Evolutionary conservation across 2,797 vertebrate species (phyloP).

Genomic region (Lepus oiostolus): DNA sequence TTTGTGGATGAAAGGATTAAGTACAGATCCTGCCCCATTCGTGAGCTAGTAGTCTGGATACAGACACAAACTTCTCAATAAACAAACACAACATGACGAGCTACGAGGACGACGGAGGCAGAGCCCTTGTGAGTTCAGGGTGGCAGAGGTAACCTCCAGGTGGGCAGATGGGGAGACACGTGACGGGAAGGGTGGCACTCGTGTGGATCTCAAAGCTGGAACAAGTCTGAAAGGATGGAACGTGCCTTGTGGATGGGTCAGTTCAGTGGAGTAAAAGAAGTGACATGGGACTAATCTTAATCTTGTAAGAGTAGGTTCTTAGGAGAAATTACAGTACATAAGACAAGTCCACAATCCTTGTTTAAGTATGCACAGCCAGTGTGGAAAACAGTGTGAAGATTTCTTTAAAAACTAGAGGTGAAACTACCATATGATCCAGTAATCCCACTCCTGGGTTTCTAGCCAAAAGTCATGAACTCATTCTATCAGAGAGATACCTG

Average conservation of each 20-base stretch:
- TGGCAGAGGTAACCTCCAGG: neutral
- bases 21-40: neutral
- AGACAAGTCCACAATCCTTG: neutral
- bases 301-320: neutral
- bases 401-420: no score
- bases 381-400: no score
- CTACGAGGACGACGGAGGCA: neutral
- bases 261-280: neutral
- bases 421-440: no score
- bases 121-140: neutral
- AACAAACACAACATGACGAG: neutral
- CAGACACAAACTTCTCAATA: neutral
- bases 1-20: neutral
- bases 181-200: neutral
- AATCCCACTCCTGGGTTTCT: neutral
- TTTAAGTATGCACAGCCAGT: no score
- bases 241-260: neutral
- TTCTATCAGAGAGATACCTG: no score
- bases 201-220: neutral
- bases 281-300: neutral
- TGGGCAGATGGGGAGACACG: neutral
- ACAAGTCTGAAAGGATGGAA: neutral
- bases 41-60: neutral
- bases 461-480: no score
- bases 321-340: neutral